These are phyloP conservation scores for Macaca mulatta DNA, from an alignment of 2,113 vertebrate species.

Conservation along the genomic window DNA sequence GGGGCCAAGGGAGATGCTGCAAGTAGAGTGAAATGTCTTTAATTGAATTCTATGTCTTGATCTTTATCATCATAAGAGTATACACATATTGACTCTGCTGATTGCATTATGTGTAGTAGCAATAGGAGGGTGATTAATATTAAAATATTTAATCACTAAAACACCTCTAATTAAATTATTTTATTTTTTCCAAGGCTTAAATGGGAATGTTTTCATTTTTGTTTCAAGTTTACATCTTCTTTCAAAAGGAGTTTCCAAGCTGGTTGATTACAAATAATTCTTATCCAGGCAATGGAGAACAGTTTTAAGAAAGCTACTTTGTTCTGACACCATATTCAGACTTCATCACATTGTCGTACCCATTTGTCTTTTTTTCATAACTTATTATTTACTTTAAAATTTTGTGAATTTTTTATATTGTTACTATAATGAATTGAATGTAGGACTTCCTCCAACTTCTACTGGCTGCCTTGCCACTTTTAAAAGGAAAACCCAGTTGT, in stretches of 20 bases:
- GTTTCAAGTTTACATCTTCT: conserved; percentile 38
- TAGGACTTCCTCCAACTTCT: neutral
- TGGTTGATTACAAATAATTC: conserved; percentile 46
- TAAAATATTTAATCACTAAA: conserved; percentile 75
- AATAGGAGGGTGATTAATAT: conserved; percentile 78
- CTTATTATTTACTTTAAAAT: neutral
- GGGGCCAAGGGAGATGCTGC: conserved; percentile 21
- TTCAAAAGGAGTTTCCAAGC: conserved; percentile 33
- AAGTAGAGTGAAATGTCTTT: conserved; percentile 44
- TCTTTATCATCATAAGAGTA: conserved; percentile 63
- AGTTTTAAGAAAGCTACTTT: neutral
- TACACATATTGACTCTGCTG: conserved; percentile 69
- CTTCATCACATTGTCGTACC: neutral
- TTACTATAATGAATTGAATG: neutral
- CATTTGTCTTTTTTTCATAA: neutral
- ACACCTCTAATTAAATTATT: conserved; percentile 68
- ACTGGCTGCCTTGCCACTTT: neutral
- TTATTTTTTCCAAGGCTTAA: conserved; percentile 61
- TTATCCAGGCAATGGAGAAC: neutral
- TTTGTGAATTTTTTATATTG: neutral
- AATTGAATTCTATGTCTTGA: conserved; percentile 68
- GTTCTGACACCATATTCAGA: neutral
- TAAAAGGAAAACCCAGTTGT: neutral
- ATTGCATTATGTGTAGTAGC: conserved; percentile 77
- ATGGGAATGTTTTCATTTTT: conserved; percentile 60